These are phyloP conservation scores for Suricata suricatta DNA, from an alignment of 2,113 vertebrate species.

Conservation along the genomic window DNA sequence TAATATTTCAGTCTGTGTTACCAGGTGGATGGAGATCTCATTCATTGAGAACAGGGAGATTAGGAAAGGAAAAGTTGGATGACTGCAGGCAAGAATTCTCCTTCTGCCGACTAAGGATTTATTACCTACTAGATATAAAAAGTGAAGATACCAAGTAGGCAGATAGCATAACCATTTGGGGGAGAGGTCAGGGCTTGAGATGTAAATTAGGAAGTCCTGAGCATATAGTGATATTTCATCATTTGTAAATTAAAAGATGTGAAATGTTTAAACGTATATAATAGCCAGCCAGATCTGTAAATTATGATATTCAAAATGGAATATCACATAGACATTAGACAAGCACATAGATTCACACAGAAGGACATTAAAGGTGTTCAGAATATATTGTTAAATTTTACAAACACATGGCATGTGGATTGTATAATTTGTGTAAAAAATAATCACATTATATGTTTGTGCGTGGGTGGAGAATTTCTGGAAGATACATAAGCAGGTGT, in stretches of 20 bases:
- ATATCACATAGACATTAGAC: not conserved
- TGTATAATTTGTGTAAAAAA: not conserved
- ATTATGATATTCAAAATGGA: not conserved
- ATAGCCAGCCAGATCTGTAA: not conserved
- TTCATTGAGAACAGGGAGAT: not conserved
- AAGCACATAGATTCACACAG: not conserved
- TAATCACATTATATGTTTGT: not conserved
- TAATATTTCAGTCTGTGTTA: not conserved
- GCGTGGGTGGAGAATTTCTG: not conserved
- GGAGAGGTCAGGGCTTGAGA: not conserved
- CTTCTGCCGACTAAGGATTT: not conserved
- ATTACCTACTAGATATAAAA: not conserved
- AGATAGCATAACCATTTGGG: not conserved
- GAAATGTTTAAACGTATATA: not conserved
- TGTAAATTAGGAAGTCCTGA: not conserved
- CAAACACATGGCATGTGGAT: not conserved
- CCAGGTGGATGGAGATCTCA: not conserved
- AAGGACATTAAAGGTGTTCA: not conserved
- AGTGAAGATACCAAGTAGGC: not conserved
- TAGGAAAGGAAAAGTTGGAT: not conserved
- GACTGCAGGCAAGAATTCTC: not conserved
- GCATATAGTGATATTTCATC: not conserved
- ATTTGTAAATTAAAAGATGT: not conserved
- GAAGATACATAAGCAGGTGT: not conserved
- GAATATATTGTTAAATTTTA: not conserved